Evolutionary conservation across 2,797 vertebrate genomes (phyloP).

Genomic region (Eulemur coronatus): DNA sequence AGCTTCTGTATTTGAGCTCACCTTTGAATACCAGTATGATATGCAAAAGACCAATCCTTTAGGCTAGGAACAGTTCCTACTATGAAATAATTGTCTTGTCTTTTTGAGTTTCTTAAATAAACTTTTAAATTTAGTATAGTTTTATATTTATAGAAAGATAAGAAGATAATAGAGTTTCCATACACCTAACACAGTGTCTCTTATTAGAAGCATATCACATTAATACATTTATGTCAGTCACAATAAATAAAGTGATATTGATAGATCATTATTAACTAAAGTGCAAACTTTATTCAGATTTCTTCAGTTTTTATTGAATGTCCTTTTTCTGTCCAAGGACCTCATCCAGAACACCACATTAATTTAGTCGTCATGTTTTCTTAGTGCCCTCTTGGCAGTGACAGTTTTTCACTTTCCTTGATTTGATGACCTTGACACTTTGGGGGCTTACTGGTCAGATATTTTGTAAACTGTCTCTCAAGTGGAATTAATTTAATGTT

Average conservation of each 20-base stretch:
- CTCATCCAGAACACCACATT: background rate
- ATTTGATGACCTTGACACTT: background rate
- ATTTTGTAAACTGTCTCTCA: background rate
- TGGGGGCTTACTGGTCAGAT: background rate
- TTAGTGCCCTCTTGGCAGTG: background rate
- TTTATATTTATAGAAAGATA: background rate
- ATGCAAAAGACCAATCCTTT: background rate
- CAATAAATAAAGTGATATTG: background rate
- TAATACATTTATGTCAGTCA: background rate
- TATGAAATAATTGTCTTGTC: background rate
- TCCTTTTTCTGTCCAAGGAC: background rate
- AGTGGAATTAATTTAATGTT: background rate
- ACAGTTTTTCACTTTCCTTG: background rate
- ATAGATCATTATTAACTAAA: background rate
- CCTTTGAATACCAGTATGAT: background rate
- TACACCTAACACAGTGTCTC: background rate
- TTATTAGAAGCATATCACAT: background rate
- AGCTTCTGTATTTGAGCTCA: background rate
- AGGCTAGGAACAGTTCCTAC: background rate
- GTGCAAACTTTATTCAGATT: background rate
- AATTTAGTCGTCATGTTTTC: background rate
- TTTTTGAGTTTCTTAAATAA: background rate
- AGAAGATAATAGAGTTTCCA: background rate
- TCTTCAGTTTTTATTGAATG: background rate
- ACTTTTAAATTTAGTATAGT: background rate